These are phyloP conservation scores for Microtus oregoni DNA, from an alignment of 2,113 vertebrate genomes.

Conservation along the genomic window DNA sequence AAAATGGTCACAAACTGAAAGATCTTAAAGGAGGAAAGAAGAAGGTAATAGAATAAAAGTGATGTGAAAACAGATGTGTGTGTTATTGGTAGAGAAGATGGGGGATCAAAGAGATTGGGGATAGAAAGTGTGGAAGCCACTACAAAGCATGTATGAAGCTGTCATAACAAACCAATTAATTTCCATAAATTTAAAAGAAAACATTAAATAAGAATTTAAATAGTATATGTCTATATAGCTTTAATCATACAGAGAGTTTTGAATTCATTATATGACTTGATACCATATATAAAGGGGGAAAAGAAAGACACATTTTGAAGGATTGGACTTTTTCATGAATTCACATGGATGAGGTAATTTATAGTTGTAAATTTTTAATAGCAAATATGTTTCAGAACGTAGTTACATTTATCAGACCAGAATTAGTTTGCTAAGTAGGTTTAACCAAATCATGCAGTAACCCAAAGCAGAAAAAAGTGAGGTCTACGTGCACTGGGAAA, in stretches of 20 bases:
- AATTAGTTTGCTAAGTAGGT: not conserved
- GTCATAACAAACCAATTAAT: not conserved
- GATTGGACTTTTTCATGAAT: not conserved
- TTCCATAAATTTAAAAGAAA: not conserved
- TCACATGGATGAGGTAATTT: slow-evolving; percentile 7
- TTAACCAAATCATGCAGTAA: slow-evolving; percentile 1
- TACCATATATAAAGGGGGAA: not conserved
- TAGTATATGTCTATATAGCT: not conserved
- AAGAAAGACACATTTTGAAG: not conserved
- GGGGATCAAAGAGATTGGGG: not conserved
- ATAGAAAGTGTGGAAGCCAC: not conserved
- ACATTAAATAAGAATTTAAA: not conserved
- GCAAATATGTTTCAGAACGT: slow-evolving; percentile 9
- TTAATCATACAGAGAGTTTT: not conserved
- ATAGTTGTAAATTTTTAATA: not conserved
- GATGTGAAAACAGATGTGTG: not conserved
- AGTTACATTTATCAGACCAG: slow-evolving; percentile 32
- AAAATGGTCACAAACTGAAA: not conserved
- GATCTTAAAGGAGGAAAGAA: not conserved
- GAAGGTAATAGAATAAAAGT: not conserved
- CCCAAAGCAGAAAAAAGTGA: slow-evolving; percentile 43
- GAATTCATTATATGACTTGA: not conserved
- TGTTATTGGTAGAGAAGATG: not conserved
- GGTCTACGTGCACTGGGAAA: slow-evolving; percentile 17
- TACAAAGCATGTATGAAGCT: not conserved